Base-by-base conservation (phyloP, 2,888 invertebrate genomes). In the Cryptosula pallasiana region DNA sequence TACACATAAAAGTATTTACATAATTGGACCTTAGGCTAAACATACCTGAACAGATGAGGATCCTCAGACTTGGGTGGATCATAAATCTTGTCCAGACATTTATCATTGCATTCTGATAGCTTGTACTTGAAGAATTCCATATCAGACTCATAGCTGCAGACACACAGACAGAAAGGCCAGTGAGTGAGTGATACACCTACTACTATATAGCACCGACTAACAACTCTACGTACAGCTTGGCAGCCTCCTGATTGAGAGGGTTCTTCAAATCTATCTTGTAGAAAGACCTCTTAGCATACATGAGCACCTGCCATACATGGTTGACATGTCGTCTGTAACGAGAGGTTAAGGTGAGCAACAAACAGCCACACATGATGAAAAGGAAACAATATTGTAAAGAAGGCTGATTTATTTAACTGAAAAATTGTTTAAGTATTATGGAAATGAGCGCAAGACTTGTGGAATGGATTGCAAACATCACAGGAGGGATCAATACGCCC, bases 271-370 rank as follows among this genome's bases (percentile, higher is more conserved):
- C 90, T n/a, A 94, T 88, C 86, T 94, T 92, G 75, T 90, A 88
- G 85, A 96, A 93, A 79, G 92, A 89, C 84, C 91, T 90, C 75
- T 91, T 89, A 73, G 93, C 88, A 84, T 91, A 94, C 85, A 93
- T 91, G 45, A 95, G 85, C 77, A 95, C 88, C 85, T 95, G 94
- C 93, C 94, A 95, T 63, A 96, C 87, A 80, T 92, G 92, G 83
- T 93, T 91, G 72, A 90, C 89, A 75, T 90, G 91, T 81, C 90
- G 89, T 76, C 86, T 63, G 32, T 32, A 63, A 63, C 9, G 25
- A 55, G n/a, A n/a, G n/a, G n/a, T n/a, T n/a, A n/a, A n/a, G n/a
- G n/a, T n/a, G n/a, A n/a, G n/a, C n/a, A n/a, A n/a, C n/a, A n/a
- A n/a, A n/a, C n/a, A n/a, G n/a, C n/a, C n/a, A n/a, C n/a, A n/a